Conservation (phyloP, 1,140 invertebrate species). For the Drosophila sp. region DNA sequence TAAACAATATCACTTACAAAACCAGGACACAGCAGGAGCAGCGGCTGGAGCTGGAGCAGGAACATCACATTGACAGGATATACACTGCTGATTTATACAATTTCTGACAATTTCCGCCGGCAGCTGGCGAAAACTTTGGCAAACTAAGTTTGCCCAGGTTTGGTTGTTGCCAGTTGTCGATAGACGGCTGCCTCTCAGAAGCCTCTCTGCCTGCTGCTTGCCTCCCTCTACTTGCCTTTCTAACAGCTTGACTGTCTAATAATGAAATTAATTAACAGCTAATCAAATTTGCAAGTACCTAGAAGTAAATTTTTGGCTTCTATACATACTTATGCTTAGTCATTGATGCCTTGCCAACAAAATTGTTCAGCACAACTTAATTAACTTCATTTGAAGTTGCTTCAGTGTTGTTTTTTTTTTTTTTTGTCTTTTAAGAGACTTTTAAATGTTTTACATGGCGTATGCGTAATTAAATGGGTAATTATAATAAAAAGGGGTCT, state of each 20-base stretch:
- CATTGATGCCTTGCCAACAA: slow-evolving; percentile 41
- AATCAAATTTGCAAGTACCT: slow-evolving; percentile 74
- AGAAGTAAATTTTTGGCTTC: slow-evolving; percentile 45
- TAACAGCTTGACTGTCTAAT: slow-evolving; percentile 50
- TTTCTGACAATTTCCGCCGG: slow-evolving; percentile 67
- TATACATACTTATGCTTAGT: slow-evolving; percentile 29
- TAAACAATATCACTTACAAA: slow-evolving; percentile 40
- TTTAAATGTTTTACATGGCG: slow-evolving; percentile 19
- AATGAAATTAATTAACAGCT: slow-evolving; percentile 78
- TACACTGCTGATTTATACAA: slow-evolving; percentile 38
- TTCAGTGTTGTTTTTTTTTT: slow-evolving; percentile 47
- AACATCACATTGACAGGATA: slow-evolving; percentile 1
- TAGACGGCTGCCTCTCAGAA: slow-evolving; percentile 27
- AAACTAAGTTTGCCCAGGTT: slow-evolving; percentile 35
- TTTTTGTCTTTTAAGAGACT: not conserved
- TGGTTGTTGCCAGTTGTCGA: not conserved
- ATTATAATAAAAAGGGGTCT: not conserved
- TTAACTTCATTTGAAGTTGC: slow-evolving; percentile 69
- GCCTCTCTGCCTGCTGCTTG: slow-evolving; percentile 5
- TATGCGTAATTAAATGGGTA: not conserved
- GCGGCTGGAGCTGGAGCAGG: not conserved
- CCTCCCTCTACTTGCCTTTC: not conserved
- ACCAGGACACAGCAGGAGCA: slow-evolving; percentile 11
- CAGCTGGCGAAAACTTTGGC: slow-evolving; percentile 58
- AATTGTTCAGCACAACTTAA: slow-evolving; percentile 75